Evolutionary conservation across 2,888 invertebrate genomes (phyloP).

Genomic region (Dinocampus coccinellae): DNA sequence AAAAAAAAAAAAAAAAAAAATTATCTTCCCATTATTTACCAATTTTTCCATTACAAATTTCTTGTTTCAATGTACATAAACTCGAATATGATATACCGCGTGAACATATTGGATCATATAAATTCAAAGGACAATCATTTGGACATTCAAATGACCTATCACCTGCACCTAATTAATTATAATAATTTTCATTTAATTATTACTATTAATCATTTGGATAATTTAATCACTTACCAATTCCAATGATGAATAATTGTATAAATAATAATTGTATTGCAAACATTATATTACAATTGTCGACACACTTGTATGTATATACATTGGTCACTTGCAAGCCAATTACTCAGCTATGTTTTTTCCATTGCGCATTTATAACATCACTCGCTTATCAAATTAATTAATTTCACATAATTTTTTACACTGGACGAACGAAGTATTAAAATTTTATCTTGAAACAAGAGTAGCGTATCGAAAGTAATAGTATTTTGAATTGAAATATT

Average conservation of each 20-base stretch:
- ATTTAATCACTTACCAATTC: not conserved
- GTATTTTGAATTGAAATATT: not conserved
- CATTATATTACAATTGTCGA: not conserved
- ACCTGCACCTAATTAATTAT: not conserved
- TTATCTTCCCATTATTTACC: no score
- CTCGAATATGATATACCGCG: constrained; percentile 15
- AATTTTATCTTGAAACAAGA: not conserved
- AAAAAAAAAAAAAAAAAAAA: no score
- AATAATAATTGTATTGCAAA: not conserved
- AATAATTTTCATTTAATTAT: not conserved
- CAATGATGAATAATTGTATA: constrained; percentile 1
- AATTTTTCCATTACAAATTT: constrained; percentile 8
- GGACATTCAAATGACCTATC: not conserved
- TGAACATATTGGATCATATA: constrained; percentile 11
- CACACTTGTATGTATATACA: not conserved
- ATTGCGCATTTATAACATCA: not conserved
- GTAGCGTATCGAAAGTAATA: not conserved
- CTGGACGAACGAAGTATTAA: not conserved
- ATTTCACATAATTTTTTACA: not conserved
- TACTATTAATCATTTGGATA: not conserved
- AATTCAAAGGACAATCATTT: not conserved
- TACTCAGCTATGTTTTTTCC: not conserved
- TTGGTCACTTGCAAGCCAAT: not conserved
- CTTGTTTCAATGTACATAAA: not conserved
- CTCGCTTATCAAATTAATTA: not conserved